A percentile compares a stretch with the other conserved stretches of the same genome.
Evolutionary conservation across 2,888 invertebrate species (phyloP).

Genomic region (Drosophila lutescens): DNA sequence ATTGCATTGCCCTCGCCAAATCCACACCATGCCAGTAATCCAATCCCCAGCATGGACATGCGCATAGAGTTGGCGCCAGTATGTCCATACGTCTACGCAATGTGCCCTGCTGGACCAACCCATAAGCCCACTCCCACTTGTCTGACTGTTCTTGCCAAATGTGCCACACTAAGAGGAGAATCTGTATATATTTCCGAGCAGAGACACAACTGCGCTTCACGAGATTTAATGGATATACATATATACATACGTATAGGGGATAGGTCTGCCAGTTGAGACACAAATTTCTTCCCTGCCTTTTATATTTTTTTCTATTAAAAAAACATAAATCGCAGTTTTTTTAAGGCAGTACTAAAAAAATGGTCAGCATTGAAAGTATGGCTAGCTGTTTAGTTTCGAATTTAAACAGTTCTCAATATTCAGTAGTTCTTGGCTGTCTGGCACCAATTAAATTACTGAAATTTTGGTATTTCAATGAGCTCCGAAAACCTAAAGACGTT

Average conservation of each 20-base stretch:
- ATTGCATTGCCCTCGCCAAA: constrained; percentile 3
- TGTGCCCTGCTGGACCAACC: constrained; percentile 15
- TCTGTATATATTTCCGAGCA: background rate
- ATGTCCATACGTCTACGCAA: constrained; percentile 57
- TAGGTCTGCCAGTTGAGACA: too few relatives aligned
- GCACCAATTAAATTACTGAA: constrained; percentile 65
- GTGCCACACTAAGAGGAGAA: background rate
- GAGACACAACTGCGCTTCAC: background rate
- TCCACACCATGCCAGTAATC: constrained; percentile 20
- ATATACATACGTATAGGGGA: background rate
- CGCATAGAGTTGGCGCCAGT: constrained; percentile 69
- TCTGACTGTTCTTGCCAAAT: background rate
- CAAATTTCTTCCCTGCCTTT: too few relatives aligned
- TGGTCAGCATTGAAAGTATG: too few relatives aligned
- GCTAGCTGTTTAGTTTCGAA: background rate
- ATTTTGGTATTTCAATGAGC: constrained; percentile 70
- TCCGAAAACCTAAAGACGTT: constrained; percentile 52
- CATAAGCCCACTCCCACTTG: background rate
- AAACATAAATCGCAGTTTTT: too few relatives aligned
- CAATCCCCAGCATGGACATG: constrained; percentile 15
- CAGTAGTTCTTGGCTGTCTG: background rate
- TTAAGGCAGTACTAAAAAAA: too few relatives aligned
- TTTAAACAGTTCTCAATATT: background rate
- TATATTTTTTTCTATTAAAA: too few relatives aligned
- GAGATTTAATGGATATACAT: background rate